These are phyloP conservation scores for Plotosus lineatus DNA, from an alignment of 2,113 vertebrate species.

Conservation along the genomic window DNA sequence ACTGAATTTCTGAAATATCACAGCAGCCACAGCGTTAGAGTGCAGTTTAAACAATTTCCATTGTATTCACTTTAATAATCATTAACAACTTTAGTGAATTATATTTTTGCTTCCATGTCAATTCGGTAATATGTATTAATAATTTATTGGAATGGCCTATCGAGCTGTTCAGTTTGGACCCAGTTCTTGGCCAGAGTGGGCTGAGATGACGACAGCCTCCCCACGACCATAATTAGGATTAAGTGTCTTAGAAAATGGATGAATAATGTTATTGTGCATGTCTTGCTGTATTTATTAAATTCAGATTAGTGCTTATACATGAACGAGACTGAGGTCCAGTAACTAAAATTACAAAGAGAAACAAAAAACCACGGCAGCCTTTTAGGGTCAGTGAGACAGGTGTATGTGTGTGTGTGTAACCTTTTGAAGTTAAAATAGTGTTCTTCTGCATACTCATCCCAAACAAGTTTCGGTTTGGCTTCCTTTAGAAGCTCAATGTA, in stretches of 20 bases:
- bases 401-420: slow-evolving; percentile 61
- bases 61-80: neutral
- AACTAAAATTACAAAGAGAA: neutral
- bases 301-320: neutral
- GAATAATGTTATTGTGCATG: neutral
- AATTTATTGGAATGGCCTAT: too few species aligned
- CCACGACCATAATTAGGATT: too few species aligned
- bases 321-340: neutral
- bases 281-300: neutral
- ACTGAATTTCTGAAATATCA: slow-evolving; percentile 76
- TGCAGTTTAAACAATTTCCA: neutral
- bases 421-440: slow-evolving; percentile 92
- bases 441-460: slow-evolving; percentile 87
- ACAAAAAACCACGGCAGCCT: neutral
- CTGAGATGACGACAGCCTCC: too few species aligned
- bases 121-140: too few species aligned
- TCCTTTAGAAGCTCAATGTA: slow-evolving; percentile 91
- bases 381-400: slow-evolving; percentile 1
- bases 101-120: too few species aligned
- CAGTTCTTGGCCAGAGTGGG: too few species aligned
- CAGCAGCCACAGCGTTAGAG: neutral
- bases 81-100: neutral
- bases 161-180: too few species aligned
- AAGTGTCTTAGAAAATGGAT: too few species aligned
- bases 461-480: slow-evolving; percentile 82